phyloP scores from a whole-genome alignment of 2,888 invertebrate genomes.

The Mantis religiosa region DNA sequence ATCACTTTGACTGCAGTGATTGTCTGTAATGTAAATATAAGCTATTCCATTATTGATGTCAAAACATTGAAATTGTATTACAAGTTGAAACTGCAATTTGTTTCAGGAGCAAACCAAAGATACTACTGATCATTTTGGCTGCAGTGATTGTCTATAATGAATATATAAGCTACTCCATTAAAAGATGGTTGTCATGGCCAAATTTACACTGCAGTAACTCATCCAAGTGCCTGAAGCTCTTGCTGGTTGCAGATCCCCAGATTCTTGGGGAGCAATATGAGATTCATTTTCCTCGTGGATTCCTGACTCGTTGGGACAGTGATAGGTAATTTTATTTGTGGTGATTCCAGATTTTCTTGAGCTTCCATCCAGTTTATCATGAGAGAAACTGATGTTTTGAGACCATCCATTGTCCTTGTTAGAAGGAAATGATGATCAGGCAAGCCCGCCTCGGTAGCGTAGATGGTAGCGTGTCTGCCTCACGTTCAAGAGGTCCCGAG shows the following conservation, averaged over 20 bases:
- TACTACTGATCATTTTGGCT: constrained; percentile 14
- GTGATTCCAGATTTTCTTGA: not conserved
- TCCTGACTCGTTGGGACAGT: constrained; percentile 77
- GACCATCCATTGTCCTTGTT: too few relatives aligned
- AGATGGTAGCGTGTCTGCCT: too few relatives aligned
- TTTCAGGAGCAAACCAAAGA: constrained; percentile 25
- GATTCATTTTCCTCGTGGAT: constrained; percentile 58
- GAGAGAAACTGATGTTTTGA: too few relatives aligned
- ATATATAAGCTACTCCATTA: constrained; percentile 53
- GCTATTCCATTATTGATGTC: constrained; percentile 47
- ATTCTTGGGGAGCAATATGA: constrained; percentile 79
- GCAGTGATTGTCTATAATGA: constrained; percentile 50
- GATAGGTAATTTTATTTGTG: constrained; percentile 64
- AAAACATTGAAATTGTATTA: not conserved
- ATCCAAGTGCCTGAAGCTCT: constrained; percentile 55
- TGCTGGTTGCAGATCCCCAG: constrained; percentile 88
- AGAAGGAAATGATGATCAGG: too few relatives aligned
- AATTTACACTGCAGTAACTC: constrained; percentile 42
- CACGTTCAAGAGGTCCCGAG: too few relatives aligned
- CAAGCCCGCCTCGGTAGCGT: too few relatives aligned
- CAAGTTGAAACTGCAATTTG: not conserved
- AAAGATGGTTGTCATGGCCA: constrained; percentile 48
- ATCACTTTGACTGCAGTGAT: constrained; percentile 29
- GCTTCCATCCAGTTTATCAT: not conserved
- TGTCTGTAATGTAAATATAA: constrained; percentile 56